These are phyloP conservation scores for Dromas ardeola DNA, from an alignment of 2,113 vertebrate genomes.

Conservation along the genomic window DNA sequence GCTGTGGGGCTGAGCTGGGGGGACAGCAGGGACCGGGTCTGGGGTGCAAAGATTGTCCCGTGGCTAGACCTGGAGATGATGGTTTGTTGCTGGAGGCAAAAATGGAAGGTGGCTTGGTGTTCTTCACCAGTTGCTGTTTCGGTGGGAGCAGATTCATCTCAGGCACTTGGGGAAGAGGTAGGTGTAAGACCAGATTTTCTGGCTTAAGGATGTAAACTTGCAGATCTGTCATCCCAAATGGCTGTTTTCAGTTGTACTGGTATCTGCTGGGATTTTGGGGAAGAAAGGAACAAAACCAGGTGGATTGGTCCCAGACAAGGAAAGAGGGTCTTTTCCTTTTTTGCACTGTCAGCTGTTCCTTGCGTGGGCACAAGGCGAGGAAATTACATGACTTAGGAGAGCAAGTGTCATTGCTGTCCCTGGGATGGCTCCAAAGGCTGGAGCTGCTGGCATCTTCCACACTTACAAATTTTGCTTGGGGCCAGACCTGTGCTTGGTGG, in stretches of 20 bases:
- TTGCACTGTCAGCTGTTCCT: not conserved
- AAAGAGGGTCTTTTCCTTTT: not conserved
- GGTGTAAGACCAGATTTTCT: not conserved
- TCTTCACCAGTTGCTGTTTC: not conserved
- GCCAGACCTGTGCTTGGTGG: not conserved
- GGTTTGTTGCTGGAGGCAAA: not conserved
- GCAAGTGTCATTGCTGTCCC: not conserved
- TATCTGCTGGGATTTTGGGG: not conserved
- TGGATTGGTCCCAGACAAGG: not conserved
- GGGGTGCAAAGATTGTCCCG: not conserved
- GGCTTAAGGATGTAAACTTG: rapidly evolving
- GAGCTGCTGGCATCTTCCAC: not conserved
- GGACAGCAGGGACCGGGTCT: not conserved
- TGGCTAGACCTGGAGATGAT: not conserved
- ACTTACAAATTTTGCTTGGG: not conserved
- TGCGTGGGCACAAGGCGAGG: not conserved
- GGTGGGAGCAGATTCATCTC: not conserved
- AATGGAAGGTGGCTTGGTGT: not conserved
- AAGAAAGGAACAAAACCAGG: not conserved
- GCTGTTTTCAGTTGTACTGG: not conserved
- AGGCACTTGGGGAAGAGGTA: not conserved
- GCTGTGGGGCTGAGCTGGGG: not conserved
- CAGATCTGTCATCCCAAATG: not conserved
- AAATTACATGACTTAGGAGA: not conserved
- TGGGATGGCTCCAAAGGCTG: not conserved